Conservation (phyloP, 2,888 invertebrate genomes). For the Junonia oenone region DNA sequence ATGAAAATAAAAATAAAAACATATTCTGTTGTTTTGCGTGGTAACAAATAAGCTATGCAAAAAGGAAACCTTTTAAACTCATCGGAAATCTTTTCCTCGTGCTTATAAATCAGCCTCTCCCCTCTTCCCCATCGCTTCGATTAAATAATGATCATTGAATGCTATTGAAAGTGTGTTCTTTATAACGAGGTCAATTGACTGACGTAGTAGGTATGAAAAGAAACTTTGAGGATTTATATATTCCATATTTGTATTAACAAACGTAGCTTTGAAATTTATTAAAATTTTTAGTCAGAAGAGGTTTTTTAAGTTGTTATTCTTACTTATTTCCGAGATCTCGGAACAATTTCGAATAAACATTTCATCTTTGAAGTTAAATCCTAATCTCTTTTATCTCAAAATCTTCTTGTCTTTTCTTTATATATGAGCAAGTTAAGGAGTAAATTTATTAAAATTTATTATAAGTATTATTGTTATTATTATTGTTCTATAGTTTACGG, state of each 20-base stretch:
- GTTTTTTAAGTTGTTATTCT: neutral
- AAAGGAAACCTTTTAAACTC: neutral
- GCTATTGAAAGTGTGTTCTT: slow-evolving; percentile 1
- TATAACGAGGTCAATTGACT: neutral
- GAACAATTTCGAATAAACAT: neutral
- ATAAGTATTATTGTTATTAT: too few relatives aligned
- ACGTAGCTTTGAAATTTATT: neutral
- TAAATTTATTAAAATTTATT: too few relatives aligned
- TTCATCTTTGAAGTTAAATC: neutral
- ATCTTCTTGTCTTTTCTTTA: neutral
- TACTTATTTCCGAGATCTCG: neutral
- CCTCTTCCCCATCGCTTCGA: neutral
- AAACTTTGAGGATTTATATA: neutral
- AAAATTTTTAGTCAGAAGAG: neutral
- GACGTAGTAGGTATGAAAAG: neutral
- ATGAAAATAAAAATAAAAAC: neutral
- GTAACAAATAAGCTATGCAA: neutral
- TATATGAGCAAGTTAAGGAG: neutral
- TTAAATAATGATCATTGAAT: slow-evolving; percentile 3
- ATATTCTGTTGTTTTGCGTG: neutral
- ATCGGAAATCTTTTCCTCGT: neutral
- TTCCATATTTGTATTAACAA: neutral
- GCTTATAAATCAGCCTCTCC: slow-evolving; percentile 1
- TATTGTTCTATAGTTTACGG: too few relatives aligned
- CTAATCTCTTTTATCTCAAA: neutral